These are phyloP conservation scores for Tetrao urogallus DNA, from an alignment of 2,113 vertebrate genomes.

Conservation along the genomic window DNA sequence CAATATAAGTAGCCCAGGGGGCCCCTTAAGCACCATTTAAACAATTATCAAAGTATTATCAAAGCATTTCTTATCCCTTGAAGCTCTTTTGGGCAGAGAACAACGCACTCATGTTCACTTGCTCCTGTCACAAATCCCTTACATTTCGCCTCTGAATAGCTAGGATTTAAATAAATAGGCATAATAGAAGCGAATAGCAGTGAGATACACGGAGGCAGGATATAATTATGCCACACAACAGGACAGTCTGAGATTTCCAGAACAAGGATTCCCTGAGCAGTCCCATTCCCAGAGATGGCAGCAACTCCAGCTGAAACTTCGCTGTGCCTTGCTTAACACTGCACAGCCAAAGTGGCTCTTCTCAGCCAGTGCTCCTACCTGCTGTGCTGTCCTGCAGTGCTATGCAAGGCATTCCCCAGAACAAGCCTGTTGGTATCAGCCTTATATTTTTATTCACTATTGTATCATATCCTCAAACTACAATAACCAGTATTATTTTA, in stretches of 20 bases:
- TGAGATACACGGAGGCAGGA: neutral
- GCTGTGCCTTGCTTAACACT: neutral
- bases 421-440: neutral
- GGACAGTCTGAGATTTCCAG: conserved; percentile 11
- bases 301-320: neutral
- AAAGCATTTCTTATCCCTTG: neutral
- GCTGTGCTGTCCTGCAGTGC: fast-evolving
- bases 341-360: neutral
- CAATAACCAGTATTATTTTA: neutral
- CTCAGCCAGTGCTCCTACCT: neutral
- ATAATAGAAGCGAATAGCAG: neutral
- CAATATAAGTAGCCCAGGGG: neutral
- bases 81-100: neutral
- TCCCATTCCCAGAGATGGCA: neutral
- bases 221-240: neutral
- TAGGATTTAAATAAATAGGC: neutral
- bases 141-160: neutral
- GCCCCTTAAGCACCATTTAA: neutral
- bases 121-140: neutral
- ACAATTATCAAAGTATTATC: neutral
- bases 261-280: neutral
- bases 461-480: neutral
- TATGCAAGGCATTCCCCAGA: neutral
- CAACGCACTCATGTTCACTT: fast-evolving
- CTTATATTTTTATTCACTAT: neutral